Conservation (phyloP, 1,140 invertebrate species). For the Musca domestica region DNA sequence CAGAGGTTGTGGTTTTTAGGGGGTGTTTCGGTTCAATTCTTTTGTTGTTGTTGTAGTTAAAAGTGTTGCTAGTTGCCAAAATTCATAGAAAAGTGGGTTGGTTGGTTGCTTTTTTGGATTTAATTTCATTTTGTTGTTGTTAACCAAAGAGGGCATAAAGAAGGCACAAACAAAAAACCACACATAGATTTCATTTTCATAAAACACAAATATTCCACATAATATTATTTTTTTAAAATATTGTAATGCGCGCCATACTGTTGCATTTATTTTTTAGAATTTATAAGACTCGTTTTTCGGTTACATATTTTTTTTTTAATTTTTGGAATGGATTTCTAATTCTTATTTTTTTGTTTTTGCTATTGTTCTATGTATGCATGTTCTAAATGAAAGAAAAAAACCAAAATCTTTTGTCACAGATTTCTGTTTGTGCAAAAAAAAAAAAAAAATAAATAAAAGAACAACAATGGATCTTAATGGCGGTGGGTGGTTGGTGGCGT, state of each 20-base stretch:
- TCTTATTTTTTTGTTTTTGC: slow-evolving; percentile 1
- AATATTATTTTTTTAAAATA: background rate
- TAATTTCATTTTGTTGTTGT: slow-evolving; percentile 11
- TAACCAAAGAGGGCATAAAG: background rate
- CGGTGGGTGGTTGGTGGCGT: background rate
- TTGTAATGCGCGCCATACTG: slow-evolving; percentile 14
- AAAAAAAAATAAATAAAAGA: background rate
- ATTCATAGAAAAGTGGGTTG: too few relatives aligned
- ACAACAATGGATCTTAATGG: slow-evolving; percentile 1
- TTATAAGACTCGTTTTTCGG: background rate
- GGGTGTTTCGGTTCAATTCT: background rate
- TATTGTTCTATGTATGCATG: slow-evolving; percentile 16
- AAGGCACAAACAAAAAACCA: slow-evolving; percentile 14
- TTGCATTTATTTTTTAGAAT: slow-evolving; percentile 4
- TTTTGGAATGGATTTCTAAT: slow-evolving; percentile 5
- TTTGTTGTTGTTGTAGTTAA: background rate
- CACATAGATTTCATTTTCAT: slow-evolving; percentile 13
- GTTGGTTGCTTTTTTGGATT: background rate
- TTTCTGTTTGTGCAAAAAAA: slow-evolving; percentile 19
- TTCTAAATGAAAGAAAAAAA: slow-evolving; percentile 18
- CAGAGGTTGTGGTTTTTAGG: background rate
- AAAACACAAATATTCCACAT: background rate
- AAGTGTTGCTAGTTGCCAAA: slow-evolving; percentile 9
- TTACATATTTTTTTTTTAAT: background rate
- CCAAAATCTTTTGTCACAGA: slow-evolving; percentile 4